phyloP scores from a whole-genome alignment of 2,888 invertebrate genomes.

The Yponomeuta cagnagella region DNA sequence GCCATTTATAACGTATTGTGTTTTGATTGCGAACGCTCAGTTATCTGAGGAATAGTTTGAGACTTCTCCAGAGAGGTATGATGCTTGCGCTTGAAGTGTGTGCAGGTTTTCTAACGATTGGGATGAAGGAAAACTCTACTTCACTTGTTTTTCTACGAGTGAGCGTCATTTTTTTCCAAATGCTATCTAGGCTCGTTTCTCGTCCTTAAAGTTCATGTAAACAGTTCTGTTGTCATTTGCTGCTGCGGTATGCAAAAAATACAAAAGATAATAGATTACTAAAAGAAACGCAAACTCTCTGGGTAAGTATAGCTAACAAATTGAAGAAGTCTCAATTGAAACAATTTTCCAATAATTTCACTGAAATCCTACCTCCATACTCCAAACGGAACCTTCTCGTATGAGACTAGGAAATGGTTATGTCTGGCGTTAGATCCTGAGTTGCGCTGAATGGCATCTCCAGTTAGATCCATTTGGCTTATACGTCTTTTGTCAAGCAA shows the following conservation, averaged over 20 bases:
- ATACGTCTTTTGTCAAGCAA: neutral
- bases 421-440: slow-evolving; percentile 13
- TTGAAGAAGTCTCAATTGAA: no score
- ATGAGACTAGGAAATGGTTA: slow-evolving; percentile 16
- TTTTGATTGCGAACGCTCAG: slow-evolving; percentile 52
- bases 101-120: no score
- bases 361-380: slow-evolving; percentile 2
- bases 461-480: slow-evolving; percentile 28
- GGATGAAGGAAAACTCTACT: no score
- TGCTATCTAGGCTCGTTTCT: no score
- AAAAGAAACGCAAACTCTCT: no score
- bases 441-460: slow-evolving; percentile 9
- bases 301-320: no score
- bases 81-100: neutral
- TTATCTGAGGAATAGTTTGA: slow-evolving; percentile 14
- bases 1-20: slow-evolving; percentile 73
- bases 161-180: no score
- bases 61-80: slow-evolving; percentile 3
- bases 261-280: no score
- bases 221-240: no score
- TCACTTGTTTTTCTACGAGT: no score
- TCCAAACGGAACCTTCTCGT: slow-evolving; percentile 9
- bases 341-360: neutral
- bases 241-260: no score
- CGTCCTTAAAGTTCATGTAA: no score